Evolutionary conservation across 2,888 invertebrate genomes (phyloP), one percentile per base, ranked within the genome.

Genomic region (Acleris literana): DNA sequence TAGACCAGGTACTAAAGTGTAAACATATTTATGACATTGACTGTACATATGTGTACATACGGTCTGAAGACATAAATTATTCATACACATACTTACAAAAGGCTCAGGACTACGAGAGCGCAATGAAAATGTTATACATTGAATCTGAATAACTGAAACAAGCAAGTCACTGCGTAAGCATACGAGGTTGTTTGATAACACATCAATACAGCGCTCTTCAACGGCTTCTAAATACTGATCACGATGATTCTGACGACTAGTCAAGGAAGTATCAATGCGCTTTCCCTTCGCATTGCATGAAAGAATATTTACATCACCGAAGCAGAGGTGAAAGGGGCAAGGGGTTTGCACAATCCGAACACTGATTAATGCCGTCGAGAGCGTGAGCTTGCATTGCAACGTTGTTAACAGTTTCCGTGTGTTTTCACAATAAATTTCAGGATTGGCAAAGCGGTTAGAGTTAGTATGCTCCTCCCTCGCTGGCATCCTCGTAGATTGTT

Each of bases 311-410:
- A 61, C 66, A 57, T 66, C 66, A 57, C 56, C 61, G 60, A 39
- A 39, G 59, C 58, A 43, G 59, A 64, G 64, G 65, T 65, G 65
- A 65, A 65, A 65, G 65, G 56, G 66, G 57, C 61, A 62, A 66
- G 52, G 52, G 51, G 52, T 56, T 66, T 66, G 61, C 66, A 66
- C 66, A 66, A 66, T 66, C 61, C 46, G 44, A n/a, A 49, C 49
- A 33, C 57, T 62, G 66, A 66, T 66, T 62, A 66, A 66, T 66
- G 62, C 66, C 56, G 61, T 56, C 51, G 65, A 46, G 51, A 55
- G 56, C 65, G 51, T 56, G 65, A 65, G 60, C 53, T 65, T 17
- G 65, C 48, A 46, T n/a, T 43, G 59, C 59, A 60, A 64, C 54
- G 43, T 43, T 22, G 22, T 44, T 52, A 33, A 20, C 18, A n/a